phyloP scores from a whole-genome alignment of 2,888 invertebrate genomes.

The Stenodema calcarata region DNA sequence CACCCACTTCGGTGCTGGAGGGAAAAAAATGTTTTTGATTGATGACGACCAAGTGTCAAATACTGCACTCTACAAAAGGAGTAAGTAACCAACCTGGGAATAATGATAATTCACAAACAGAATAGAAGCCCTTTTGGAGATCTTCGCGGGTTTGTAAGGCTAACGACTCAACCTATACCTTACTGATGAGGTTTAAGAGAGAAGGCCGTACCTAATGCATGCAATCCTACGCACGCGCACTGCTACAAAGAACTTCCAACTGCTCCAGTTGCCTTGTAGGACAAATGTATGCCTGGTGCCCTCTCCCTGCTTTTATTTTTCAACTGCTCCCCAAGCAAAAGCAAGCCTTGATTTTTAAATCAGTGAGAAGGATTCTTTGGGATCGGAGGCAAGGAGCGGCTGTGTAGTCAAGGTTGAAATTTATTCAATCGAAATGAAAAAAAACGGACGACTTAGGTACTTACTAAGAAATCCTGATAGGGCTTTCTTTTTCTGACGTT shows the following conservation, averaged over 20 bases:
- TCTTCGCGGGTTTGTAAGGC: neutral
- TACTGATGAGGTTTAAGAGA: neutral
- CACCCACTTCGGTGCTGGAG: neutral
- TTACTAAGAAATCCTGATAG: neutral
- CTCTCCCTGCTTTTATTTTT: neutral
- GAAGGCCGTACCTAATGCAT: conserved; percentile 7
- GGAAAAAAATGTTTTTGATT: neutral
- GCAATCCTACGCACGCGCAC: conserved; percentile 17
- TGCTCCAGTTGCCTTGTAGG: conserved; percentile 11
- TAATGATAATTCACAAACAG: neutral
- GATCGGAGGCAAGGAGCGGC: neutral
- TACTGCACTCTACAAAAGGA: neutral
- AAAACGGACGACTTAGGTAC: neutral
- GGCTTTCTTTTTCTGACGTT: neutral
- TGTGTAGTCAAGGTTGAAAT: neutral
- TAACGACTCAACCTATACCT: neutral
- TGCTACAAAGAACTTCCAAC: neutral
- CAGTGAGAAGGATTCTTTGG: neutral
- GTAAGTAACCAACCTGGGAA: neutral
- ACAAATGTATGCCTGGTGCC: neutral
- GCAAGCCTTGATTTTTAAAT: conserved; percentile 1
- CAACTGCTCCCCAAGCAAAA: neutral
- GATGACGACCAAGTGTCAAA: neutral
- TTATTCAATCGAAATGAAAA: conserved; percentile 12
- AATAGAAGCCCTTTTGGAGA: neutral